These are phyloP conservation scores for Temnothorax nylanderi DNA, from an alignment of 1,140 invertebrate genomes.

Conservation along the genomic window DNA sequence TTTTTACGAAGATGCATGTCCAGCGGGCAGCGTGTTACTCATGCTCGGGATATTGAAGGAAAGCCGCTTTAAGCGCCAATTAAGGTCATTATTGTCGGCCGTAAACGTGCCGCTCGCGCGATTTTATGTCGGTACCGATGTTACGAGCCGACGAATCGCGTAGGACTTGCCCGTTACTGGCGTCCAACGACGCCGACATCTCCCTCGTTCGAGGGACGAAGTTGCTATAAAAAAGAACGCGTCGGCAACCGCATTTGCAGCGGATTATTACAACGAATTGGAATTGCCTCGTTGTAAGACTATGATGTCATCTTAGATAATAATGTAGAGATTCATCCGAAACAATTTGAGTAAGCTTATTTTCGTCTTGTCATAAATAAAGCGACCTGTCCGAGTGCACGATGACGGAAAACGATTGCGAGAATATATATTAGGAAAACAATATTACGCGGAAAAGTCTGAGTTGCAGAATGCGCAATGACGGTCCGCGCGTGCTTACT, in stretches of 20 bases:
- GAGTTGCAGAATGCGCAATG: background rate
- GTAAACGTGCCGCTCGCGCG: conserved; percentile 46
- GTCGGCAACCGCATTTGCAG: conserved; percentile 22
- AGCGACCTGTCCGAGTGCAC: background rate
- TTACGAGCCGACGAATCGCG: conserved; percentile 57
- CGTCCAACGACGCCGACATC: conserved; percentile 43
- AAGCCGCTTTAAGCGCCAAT: conserved; percentile 60
- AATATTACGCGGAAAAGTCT: background rate
- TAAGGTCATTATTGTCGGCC: conserved; percentile 52
- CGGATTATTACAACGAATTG: background rate
- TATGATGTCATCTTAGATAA: background rate
- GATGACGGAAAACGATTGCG: background rate
- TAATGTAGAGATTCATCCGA: background rate
- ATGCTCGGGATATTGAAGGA: conserved; percentile 39
- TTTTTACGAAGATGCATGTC: conserved; percentile 56
- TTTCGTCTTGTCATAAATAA: background rate
- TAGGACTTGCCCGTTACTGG: conserved; percentile 36
- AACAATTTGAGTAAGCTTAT: background rate
- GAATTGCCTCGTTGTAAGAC: background rate
- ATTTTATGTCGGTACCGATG: conserved; percentile 60
- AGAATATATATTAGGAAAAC: background rate
- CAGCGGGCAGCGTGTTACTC: conserved; percentile 40
- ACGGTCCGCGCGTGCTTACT: no score
- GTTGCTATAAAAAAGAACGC: conserved; percentile 46
- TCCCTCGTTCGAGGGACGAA: conserved; percentile 17